Conservation (phyloP, 2,888 invertebrate genomes). For the Auanema freiburgensis region DNA sequence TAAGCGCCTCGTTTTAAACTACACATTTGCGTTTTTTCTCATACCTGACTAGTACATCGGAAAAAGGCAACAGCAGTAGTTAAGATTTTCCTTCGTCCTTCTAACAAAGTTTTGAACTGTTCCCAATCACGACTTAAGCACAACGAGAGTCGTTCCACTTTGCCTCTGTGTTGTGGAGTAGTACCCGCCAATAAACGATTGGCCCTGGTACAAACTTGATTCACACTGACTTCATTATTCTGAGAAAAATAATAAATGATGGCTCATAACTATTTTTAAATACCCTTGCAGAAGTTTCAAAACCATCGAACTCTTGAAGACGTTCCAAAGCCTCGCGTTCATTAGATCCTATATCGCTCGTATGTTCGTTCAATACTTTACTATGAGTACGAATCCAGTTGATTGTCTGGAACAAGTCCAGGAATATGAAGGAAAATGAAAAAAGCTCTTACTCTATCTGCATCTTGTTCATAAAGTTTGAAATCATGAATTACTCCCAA, state of each 20-base stretch:
- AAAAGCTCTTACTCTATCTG: conserved; percentile 72
- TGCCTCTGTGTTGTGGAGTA: conserved; percentile 11
- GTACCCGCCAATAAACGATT: conserved; percentile 6
- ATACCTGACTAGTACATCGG: conserved; percentile 10
- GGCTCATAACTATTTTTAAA: not conserved
- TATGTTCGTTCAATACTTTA: conserved; percentile 18
- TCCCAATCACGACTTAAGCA: conserved; percentile 22
- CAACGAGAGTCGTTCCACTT: conserved; percentile 10
- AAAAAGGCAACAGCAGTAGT: conserved; percentile 39
- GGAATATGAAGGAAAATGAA: not conserved
- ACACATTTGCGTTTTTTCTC: not conserved
- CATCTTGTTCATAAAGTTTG: conserved; percentile 92
- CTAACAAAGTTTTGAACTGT: conserved; percentile 15
- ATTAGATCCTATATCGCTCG: conserved; percentile 39
- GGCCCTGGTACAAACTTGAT: conserved; percentile 11
- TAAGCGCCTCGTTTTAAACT: conserved; percentile 8
- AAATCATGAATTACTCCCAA: conserved; percentile 94
- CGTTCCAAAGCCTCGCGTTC: conserved; percentile 27
- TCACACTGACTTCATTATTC: conserved; percentile 20
- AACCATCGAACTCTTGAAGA: conserved; percentile 19
- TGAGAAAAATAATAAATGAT: not conserved
- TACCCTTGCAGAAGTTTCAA: conserved; percentile 17
- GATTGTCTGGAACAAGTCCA: conserved; percentile 21
- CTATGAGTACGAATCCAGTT: conserved; percentile 25
- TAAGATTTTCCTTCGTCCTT: conserved; percentile 28